Conservation (phyloP, 2,888 invertebrate species). For the Venustoraphidia nigricollis region DNA sequence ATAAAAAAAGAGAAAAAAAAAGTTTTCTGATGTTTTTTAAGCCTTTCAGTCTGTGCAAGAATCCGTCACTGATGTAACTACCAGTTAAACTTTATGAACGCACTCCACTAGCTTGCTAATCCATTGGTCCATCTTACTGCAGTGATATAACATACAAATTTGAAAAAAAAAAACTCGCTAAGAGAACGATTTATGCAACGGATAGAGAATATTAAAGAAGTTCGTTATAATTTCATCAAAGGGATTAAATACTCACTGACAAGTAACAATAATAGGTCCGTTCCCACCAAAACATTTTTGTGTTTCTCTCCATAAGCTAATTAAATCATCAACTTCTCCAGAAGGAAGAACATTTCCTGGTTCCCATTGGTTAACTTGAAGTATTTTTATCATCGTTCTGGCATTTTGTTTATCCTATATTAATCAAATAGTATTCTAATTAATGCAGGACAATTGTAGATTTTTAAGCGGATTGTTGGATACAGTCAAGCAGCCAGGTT, state of each 20-base stretch:
- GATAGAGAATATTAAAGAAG: no score
- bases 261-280: constrained; percentile 23
- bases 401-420: constrained; percentile 7
- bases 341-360: constrained; percentile 15
- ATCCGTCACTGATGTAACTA: no score
- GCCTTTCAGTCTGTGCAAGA: no score
- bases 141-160: no score
- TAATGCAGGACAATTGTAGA: no score
- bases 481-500: no score
- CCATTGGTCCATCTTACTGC: no score
- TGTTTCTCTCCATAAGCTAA: constrained; percentile 23
- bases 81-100: no score
- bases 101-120: no score
- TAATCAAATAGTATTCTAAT: not conserved
- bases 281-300: constrained; percentile 21
- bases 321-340: constrained; percentile 18
- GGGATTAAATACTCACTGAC: constrained; percentile 23
- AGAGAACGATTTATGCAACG: no score
- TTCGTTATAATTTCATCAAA: not conserved
- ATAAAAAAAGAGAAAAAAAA: not conserved
- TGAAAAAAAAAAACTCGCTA: no score
- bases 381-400: constrained; percentile 15
- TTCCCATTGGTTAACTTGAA: constrained; percentile 22
- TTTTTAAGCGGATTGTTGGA: no score
- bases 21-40: not conserved